Percentiles rank a stretch among this genome's conserved stretches.
Evolutionary conservation across 2,113 vertebrate species (phyloP).

Genomic region (Stigmatopora nigra): DNA sequence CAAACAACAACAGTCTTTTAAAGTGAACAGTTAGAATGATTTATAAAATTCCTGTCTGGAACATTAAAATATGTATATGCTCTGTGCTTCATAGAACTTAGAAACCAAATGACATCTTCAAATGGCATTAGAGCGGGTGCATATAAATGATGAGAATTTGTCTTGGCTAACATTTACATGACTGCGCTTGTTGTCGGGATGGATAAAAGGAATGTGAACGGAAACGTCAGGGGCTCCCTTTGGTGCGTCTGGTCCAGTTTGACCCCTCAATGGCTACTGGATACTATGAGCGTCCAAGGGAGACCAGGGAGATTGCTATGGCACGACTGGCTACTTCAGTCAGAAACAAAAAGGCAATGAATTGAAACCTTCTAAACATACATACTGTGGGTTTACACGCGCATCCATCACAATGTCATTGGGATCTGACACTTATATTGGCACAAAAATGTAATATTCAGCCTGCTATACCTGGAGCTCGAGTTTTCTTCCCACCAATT

Average conservation of each 20-base stretch:
- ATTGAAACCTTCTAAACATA: conserved; percentile 32
- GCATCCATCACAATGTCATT: conserved; percentile 40
- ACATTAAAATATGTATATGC: conserved; percentile 27
- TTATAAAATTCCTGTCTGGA: conserved; percentile 33
- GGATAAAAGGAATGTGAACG: conserved; percentile 32
- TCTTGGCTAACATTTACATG: conserved; percentile 20
- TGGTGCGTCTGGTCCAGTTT: background rate
- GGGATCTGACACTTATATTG: conserved; percentile 22
- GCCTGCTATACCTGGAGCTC: background rate
- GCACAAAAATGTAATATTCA: conserved; percentile 13
- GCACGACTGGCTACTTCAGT: conserved; percentile 43
- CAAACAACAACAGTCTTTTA: conserved; percentile 21
- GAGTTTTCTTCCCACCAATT: background rate
- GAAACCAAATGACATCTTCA: conserved; percentile 29
- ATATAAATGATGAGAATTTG: conserved; percentile 18
- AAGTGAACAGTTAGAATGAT: conserved; percentile 12
- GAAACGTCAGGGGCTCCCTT: conserved; percentile 11
- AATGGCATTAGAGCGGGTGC: conserved; percentile 56
- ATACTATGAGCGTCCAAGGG: background rate
- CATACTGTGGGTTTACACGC: conserved; percentile 21
- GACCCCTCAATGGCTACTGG: conserved; percentile 2
- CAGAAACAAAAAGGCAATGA: conserved; percentile 53
- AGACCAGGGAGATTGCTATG: conserved; percentile 26
- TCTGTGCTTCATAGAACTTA: conserved; percentile 33
- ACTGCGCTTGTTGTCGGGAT: conserved; percentile 13